phyloP scores from a whole-genome alignment of 2,888 invertebrate species.

The Zele albiditarsus region DNA sequence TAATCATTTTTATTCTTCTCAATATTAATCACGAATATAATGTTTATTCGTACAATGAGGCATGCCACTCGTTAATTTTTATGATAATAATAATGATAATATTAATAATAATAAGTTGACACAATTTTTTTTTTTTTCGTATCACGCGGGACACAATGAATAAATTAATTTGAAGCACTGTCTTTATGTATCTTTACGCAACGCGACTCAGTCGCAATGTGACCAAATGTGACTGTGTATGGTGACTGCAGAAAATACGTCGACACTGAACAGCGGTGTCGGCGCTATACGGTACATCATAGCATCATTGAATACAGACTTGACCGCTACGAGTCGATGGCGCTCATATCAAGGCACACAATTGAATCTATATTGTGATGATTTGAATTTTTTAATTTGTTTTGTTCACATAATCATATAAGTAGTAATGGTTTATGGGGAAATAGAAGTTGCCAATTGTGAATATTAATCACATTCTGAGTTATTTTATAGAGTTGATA shows the following conservation, averaged over 20 bases:
- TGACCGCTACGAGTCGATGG: no score
- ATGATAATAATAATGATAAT: neutral
- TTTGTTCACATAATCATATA: no score
- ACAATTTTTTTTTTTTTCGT: neutral
- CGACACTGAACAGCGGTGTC: no score
- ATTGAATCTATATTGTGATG: no score
- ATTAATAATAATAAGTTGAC: neutral
- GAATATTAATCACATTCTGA: no score
- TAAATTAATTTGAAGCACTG: neutral
- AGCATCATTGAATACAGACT: no score
- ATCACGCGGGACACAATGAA: neutral
- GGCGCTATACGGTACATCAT: no score
- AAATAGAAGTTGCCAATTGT: no score
- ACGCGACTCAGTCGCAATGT: conserved; percentile 21
- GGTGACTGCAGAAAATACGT: neutral
- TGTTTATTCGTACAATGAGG: neutral
- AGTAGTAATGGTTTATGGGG: no score
- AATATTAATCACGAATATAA: neutral
- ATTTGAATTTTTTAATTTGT: no score
- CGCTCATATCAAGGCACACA: no score
- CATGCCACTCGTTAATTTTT: neutral
- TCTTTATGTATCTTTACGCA: neutral
- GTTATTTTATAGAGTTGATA: no score
- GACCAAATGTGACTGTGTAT: neutral
- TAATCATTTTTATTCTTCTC: neutral